phyloP scores from a whole-genome alignment of 2,888 invertebrate genomes.

The Pharmacophagus antenor region DNA sequence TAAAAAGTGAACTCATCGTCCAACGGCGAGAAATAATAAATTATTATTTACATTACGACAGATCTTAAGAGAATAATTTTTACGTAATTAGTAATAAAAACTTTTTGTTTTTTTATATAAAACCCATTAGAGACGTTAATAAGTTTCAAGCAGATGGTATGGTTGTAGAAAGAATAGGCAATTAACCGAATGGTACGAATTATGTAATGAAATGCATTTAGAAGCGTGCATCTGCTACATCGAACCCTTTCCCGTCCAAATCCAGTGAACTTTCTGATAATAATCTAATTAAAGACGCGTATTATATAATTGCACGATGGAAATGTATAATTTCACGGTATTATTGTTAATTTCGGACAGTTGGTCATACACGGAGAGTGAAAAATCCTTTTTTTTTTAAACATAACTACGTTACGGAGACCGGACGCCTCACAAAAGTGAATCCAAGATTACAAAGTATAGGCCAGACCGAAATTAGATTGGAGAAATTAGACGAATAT shows the following conservation, averaged over 20 bases:
- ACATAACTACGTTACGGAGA: not conserved
- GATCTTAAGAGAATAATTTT: no score
- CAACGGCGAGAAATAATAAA: no score
- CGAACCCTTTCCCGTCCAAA: slow-evolving; percentile 52
- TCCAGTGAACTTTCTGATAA: slow-evolving; percentile 40
- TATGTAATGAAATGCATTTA: slow-evolving; percentile 54
- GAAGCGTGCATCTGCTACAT: slow-evolving; percentile 70
- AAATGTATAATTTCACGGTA: slow-evolving; percentile 16
- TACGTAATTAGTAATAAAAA: not conserved
- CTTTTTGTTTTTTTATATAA: slow-evolving; percentile 1
- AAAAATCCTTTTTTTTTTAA: not conserved
- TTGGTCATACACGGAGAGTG: not conserved
- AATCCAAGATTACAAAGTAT: no score
- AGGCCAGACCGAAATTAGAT: no score
- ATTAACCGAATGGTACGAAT: slow-evolving; percentile 46
- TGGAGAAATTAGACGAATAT: no score
- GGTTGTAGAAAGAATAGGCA: slow-evolving; percentile 37
- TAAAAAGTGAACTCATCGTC: no score
- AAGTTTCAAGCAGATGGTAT: slow-evolving; percentile 19
- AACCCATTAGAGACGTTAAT: slow-evolving; percentile 7
- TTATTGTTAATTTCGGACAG: not conserved
- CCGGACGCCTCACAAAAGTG: no score
- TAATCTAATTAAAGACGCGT: slow-evolving; percentile 61
- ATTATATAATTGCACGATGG: slow-evolving; percentile 14
- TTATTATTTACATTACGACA: no score